Evolutionary conservation across 1,140 invertebrate genomes (phyloP).

Genomic region (Heliothis subflexa): DNA sequence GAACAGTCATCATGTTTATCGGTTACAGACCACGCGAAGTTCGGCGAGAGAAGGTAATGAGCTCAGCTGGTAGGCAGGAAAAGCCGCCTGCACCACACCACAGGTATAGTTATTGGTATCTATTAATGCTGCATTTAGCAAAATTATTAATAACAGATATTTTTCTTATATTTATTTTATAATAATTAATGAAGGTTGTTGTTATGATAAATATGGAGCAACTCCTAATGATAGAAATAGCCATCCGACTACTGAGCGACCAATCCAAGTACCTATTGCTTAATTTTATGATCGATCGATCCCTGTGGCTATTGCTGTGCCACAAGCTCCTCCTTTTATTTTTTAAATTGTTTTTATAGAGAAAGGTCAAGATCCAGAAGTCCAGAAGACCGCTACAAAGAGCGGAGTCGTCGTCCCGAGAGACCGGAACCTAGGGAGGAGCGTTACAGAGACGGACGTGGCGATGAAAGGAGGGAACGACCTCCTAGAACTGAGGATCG

Average conservation of each 20-base stretch:
- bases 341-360: conserved; percentile 43
- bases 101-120: conserved; percentile 50
- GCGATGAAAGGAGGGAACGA: conserved; percentile 32
- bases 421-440: conserved; percentile 44
- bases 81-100: conserved; percentile 56
- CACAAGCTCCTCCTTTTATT: background rate
- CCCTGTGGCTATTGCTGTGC: too few species aligned
- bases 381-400: conserved; percentile 62
- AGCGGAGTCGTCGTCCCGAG: conserved; percentile 42
- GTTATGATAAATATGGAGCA: too few species aligned
- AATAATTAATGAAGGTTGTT: too few species aligned
- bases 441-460: conserved; percentile 43
- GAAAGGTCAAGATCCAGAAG: conserved; percentile 63
- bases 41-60: conserved; percentile 63
- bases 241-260: too few species aligned
- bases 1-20: conserved; percentile 51
- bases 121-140: background rate
- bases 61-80: conserved; percentile 54
- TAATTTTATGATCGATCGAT: too few species aligned
- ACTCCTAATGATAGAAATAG: too few species aligned
- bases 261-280: too few species aligned
- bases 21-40: conserved; percentile 67
- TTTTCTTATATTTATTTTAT: too few species aligned
- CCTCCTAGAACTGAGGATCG: conserved; percentile 31
- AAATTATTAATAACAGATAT: background rate